Evolutionary conservation across 64 coral and sea anemone species (phyloP), one percentile per base, ranked within the genome.

Genomic region (Montipora efflorescens): DNA sequence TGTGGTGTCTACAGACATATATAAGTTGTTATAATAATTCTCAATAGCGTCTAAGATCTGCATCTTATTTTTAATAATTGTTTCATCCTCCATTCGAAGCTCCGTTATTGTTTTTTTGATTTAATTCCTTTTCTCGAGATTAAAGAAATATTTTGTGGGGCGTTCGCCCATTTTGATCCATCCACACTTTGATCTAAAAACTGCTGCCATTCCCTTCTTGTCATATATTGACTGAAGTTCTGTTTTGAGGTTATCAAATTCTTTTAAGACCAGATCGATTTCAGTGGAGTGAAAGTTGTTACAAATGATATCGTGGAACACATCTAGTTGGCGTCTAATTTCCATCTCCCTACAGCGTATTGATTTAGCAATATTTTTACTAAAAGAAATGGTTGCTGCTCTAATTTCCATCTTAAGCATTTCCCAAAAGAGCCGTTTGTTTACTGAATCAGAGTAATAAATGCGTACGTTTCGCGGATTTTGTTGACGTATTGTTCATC

Each of bases 21-120:
- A 88, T 8, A 88, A 15, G 2, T 88, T 21, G 20, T 48, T 25
- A 21, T 88, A 88, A 20, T 28, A 71, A 3, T 87, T 48, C 72
- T 87, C 59, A 9, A 87, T 71, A 66, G 61, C 61, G 3, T 66
- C 61, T 66, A 15, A 2, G 10, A 66, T 66, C 61, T 13, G 7
- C 0, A 0, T 12, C 15, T 66, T 8, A 14, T 66, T 66, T 9
- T 66, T 66, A 8, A 10, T 55, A 8, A 55, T 55, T 55, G 52
- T 55, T 55, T 55, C 52, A 55, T 10, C 52, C 10, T 55, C 6
- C 10, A 55, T 55, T 55, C 52, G 52, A 6, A 55, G 52, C 10
- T 55, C 52, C 5, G 52, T 55, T 6, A 55, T 55, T 6, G 52
- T 55, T 55, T 55, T 55, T 10, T 55, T 55, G 52, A 8, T 55